Evolutionary conservation across 2,888 invertebrate species (phyloP), one percentile per base, ranked within the genome.

Genomic region (Aporophyla nigra): DNA sequence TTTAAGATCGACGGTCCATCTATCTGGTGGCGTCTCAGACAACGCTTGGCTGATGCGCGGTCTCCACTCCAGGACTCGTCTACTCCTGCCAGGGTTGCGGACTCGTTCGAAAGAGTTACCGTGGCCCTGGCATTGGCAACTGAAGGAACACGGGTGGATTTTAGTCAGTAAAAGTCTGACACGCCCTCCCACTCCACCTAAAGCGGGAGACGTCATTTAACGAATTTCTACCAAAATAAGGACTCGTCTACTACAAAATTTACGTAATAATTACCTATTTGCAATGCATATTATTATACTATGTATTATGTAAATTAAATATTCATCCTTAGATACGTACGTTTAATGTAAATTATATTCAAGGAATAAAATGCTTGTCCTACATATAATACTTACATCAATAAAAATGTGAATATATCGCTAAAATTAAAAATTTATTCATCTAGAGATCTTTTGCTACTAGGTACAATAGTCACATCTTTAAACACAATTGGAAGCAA

Each of bases 401-500:
- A 14, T 7, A 33, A 71, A 51, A 66, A 40, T 40, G 3, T 33
- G 4, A 19, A 14, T 2, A 49, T 63, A n/a, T 10, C 43, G n/a
- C 19, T 27, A 46, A 14, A 0, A 56, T 54, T 2, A 46, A 40
- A 6, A 46, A 46, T 68, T 79, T 51, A 80, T 46, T 66, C 4
- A 24, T 14, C 1, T 0, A 6, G 16, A 21, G 0, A 54, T 66
- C 0, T 66, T 19, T n/a, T 77, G 2, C 49, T 68, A 14, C 14
- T 12, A 62, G 65, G n/a, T 56, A 80, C 33, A 46, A 74, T 70
- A n/a, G 4, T 62, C 0, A 53, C 53, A n/a, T 49, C 12, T 14
- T 61, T 54, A 19, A 19, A n/a, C 7, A 62, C 19, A 33, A 75
- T 61, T 9, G 71, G 72, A 54, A 83, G 14, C 10, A 84, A 65